phyloP scores from a whole-genome alignment of 2,888 invertebrate genomes.

The Cerastis rubricosa region DNA sequence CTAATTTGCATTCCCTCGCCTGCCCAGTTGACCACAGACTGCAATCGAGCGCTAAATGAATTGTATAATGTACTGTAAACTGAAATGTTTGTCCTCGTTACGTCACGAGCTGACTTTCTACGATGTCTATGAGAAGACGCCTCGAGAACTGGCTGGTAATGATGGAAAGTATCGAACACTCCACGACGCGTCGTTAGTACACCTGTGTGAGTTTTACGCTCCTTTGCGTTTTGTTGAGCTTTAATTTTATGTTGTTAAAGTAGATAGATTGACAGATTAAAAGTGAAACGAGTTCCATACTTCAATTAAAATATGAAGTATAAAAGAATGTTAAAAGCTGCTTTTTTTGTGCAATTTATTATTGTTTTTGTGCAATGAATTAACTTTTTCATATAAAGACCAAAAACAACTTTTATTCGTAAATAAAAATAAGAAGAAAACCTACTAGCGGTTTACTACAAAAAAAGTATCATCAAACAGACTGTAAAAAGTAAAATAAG shows the following conservation, averaged over 20 bases:
- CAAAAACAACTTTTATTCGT: neutral
- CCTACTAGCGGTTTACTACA: neutral
- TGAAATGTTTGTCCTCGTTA: constrained; percentile 68
- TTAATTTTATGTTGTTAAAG: neutral
- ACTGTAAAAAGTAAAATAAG: constrained; percentile 26
- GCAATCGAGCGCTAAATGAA: constrained; percentile 68
- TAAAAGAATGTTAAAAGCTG: neutral
- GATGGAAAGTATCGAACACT: constrained; percentile 61
- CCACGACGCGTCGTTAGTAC: constrained; percentile 42
- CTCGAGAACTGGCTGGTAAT: constrained; percentile 57
- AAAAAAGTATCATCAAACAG: constrained; percentile 18
- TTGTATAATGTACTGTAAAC: constrained; percentile 73
- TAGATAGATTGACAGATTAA: neutral
- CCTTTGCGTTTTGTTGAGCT: constrained; percentile 21
- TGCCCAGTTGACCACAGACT: constrained; percentile 53
- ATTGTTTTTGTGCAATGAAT: neutral
- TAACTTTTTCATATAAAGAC: neutral
- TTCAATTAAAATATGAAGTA: neutral
- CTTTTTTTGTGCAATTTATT: neutral
- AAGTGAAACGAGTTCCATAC: neutral
- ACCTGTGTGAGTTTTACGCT: constrained; percentile 48
- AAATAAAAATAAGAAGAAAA: constrained; percentile 3
- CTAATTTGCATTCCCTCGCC: constrained; percentile 39
- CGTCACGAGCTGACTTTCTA: constrained; percentile 63
- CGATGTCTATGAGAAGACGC: constrained; percentile 58